Conservation (phyloP, 2,113 vertebrate genomes). For the Apeltes quadracus region DNA sequence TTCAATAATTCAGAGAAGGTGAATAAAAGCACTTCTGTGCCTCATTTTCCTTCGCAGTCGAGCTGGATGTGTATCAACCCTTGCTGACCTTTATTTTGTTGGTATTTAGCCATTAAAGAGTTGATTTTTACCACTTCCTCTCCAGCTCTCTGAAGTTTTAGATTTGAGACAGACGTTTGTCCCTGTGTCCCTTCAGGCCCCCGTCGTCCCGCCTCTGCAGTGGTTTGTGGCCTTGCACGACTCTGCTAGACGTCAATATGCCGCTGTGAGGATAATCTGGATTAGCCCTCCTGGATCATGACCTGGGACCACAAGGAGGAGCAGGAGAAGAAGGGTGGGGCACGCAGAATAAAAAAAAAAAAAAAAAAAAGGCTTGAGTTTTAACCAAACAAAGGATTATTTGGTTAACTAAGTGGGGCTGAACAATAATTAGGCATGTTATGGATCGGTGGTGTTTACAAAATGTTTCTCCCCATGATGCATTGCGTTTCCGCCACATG, state of each 20-base stretch:
- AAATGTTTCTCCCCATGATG: too few species aligned
- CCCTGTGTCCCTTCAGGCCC: background rate
- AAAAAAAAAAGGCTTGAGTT: too few species aligned
- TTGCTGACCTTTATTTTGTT: background rate
- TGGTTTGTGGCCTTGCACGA: background rate
- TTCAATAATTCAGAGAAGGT: background rate
- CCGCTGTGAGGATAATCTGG: conserved; percentile 50
- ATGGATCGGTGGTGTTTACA: too few species aligned
- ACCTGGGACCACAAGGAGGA: conserved; percentile 15
- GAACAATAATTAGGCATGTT: too few species aligned
- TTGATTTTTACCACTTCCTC: background rate
- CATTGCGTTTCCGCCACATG: too few species aligned
- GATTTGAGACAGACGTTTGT: background rate
- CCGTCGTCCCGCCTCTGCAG: too few species aligned
- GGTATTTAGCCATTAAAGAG: background rate
- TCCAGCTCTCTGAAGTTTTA: background rate
- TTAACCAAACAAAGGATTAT: background rate
- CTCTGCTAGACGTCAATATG: conserved; percentile 1
- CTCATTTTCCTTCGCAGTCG: conserved; percentile 5
- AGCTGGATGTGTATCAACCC: background rate
- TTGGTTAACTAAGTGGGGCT: too few species aligned
- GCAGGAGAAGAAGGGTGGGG: too few species aligned
- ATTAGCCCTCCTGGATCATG: conserved; percentile 33
- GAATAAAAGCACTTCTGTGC: conserved; percentile 9
- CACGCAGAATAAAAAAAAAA: background rate